Percentiles rank a stretch among this genome's conserved stretches.
Conservation (phyloP, 2,888 invertebrate genomes). For the Artemia sinica region DNA sequence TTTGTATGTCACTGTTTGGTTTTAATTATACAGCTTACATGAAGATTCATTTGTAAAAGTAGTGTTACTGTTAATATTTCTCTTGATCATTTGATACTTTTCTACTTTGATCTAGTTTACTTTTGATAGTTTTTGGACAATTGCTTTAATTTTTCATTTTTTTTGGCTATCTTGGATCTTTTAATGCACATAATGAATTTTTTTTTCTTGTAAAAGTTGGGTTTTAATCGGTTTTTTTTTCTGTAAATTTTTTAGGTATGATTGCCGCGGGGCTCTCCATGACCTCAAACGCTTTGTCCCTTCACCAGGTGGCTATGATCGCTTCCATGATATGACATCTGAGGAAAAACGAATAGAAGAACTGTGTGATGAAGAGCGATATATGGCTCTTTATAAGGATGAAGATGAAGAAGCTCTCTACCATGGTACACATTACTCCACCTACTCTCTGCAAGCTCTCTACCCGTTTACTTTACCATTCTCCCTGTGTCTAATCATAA, state of each 20-base stretch:
- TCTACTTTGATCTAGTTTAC: too few relatives aligned
- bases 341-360: conserved; percentile 67
- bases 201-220: too few relatives aligned
- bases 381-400: conserved; percentile 67
- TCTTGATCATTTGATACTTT: too few relatives aligned
- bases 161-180: too few relatives aligned
- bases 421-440: conserved; percentile 48
- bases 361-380: conserved; percentile 86
- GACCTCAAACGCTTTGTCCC: conserved; percentile 66
- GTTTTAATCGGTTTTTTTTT: too few relatives aligned
- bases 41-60: too few relatives aligned
- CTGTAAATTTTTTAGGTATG: conserved; percentile 49
- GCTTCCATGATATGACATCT: conserved; percentile 45
- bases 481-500: background rate
- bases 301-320: conserved; percentile 50
- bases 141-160: too few relatives aligned
- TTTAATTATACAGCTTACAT: too few relatives aligned
- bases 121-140: too few relatives aligned
- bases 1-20: too few relatives aligned
- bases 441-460: background rate
- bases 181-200: too few relatives aligned
- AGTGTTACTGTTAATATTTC: too few relatives aligned
- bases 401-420: conserved; percentile 74
- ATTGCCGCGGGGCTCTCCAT: conserved; percentile 75
- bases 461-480: background rate